Evolutionary conservation across 2,888 invertebrate genomes (phyloP).

Genomic region (Drosophila infuscata): DNA sequence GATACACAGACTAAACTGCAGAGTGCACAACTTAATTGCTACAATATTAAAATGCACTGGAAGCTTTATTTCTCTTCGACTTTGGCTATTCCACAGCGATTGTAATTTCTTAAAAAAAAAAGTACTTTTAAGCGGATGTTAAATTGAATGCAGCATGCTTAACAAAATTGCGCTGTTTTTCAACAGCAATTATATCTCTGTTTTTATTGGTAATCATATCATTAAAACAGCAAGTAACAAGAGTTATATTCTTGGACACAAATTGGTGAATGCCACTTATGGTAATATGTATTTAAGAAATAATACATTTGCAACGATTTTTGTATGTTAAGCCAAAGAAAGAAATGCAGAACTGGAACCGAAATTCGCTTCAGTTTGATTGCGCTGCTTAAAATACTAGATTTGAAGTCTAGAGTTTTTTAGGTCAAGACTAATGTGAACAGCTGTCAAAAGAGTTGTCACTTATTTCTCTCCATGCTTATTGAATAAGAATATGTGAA

Average conservation of each 20-base stretch:
- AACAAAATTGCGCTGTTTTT: slow-evolving; percentile 2
- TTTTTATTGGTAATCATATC: neutral
- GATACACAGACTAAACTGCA: slow-evolving; percentile 29
- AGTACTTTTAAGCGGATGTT: slow-evolving; percentile 26
- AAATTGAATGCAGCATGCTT: slow-evolving; percentile 1
- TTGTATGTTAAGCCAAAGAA: neutral
- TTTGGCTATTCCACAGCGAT: neutral
- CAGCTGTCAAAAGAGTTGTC: neutral
- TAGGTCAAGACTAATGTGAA: neutral
- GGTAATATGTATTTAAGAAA: neutral
- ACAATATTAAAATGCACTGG: slow-evolving; percentile 45
- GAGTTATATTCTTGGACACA: neutral
- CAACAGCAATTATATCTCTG: neutral
- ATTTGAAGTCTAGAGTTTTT: neutral
- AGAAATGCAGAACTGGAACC: neutral
- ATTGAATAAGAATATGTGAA: neutral
- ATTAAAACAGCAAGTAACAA: neutral
- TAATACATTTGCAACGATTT: neutral
- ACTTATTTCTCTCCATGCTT: no score
- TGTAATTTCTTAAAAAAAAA: slow-evolving; percentile 1
- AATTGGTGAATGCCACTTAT: neutral
- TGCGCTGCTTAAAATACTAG: neutral
- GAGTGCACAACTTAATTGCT: slow-evolving; percentile 60
- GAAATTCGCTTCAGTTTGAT: neutral
- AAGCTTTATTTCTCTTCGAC: slow-evolving; percentile 31